Base-by-base conservation (phyloP, 2,113 vertebrate genomes). In the Grallaria varia region DNA sequence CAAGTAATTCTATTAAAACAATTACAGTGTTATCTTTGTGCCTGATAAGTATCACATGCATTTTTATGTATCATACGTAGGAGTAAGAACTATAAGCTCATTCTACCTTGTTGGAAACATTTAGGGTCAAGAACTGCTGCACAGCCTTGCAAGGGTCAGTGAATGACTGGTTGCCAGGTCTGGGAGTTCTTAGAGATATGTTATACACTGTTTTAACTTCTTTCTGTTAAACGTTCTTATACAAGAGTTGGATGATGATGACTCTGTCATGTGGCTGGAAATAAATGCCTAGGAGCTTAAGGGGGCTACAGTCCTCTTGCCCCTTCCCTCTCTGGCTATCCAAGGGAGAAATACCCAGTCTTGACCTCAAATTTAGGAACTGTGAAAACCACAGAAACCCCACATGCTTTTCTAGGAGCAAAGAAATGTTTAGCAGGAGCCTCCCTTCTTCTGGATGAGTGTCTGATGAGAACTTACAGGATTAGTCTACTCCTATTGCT, bases 11-110 rank as follows among this genome's bases (percentile, higher is more conserved):
- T 80, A 12, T 71, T 64, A 40, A 73, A 91, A 68, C 7, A 35
- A 27, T 58, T 62, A 4, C 16, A 66, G 6, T 24, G 21, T 23
- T 71, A 27, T 23, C 22, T 82, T 64, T 15, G 17, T 40, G 2
- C 2, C 69, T 83, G 5, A 18, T 50, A 82, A 49, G 5, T 85
- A 49, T 60, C 0, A 0, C 40, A 18, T 47, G 4, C 62, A 24
- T 81, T 17, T 8, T 78, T 45, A 45, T 0, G 0, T 62, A 21
- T 63, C 16, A 28, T 22, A 17, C 3, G 6, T 68, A 59, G 30
- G 12, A 4, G 2, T 60, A 53, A 79, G 31, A n/a, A 13, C 27
- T 42, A 12, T 62, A 63, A 79, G 2, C 10, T 90, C 5, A 12
- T 76, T 64, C 23, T 68, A 28, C 40, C 20, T 62, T 75, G 7